phyloP scores from a whole-genome alignment of 2,797 vertebrate genomes.

The Gymnodraco acuticeps region DNA sequence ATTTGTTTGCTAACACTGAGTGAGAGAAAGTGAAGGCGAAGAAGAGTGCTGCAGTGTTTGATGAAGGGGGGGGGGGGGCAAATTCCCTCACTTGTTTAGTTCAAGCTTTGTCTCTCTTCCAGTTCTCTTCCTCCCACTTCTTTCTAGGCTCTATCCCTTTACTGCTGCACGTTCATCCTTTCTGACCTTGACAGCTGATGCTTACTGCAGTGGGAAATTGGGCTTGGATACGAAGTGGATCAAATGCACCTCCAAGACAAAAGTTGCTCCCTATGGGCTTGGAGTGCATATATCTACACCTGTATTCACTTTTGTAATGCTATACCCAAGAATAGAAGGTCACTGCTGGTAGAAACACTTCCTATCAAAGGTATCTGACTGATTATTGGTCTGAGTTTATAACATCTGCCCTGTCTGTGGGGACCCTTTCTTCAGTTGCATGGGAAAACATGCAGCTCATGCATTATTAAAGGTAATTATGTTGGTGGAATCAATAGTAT shows the following conservation, averaged over 20 bases:
- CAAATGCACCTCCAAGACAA: slow-evolving; percentile 47
- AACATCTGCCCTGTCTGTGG: slow-evolving; percentile 13
- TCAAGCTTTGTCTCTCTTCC: slow-evolving; percentile 16
- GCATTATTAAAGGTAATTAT: slow-evolving; percentile 45
- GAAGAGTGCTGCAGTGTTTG: slow-evolving; percentile 55
- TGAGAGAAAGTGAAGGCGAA: slow-evolving; percentile 19
- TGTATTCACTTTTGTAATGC: slow-evolving; percentile 10
- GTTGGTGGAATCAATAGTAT: slow-evolving; percentile 42
- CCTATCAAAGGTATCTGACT: slow-evolving; percentile 37
- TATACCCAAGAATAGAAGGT: slow-evolving; percentile 41
- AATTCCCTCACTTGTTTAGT: slow-evolving; percentile 40
- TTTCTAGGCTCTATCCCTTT: slow-evolving; percentile 29
- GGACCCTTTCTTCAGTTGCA: slow-evolving; percentile 36
- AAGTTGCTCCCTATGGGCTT: slow-evolving; percentile 52
- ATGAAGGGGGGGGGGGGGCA: slow-evolving; percentile 7
- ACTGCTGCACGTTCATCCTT: slow-evolving; percentile 25
- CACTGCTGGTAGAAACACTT: slow-evolving; percentile 22
- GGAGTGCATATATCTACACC: slow-evolving; percentile 27
- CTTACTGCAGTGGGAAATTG: slow-evolving; percentile 53
- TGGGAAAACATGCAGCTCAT: slow-evolving; percentile 18
- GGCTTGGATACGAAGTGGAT: slow-evolving; percentile 41
- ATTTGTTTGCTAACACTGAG: slow-evolving; percentile 63
- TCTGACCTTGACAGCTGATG: slow-evolving; percentile 71
- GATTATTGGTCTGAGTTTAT: slow-evolving; percentile 53
- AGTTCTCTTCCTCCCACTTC: slow-evolving; percentile 34